A percentile compares a stretch with the other conserved stretches of the same genome.
phyloP scores from a whole-genome alignment of 2,797 vertebrate genomes.

The Sebastes reedi region DNA sequence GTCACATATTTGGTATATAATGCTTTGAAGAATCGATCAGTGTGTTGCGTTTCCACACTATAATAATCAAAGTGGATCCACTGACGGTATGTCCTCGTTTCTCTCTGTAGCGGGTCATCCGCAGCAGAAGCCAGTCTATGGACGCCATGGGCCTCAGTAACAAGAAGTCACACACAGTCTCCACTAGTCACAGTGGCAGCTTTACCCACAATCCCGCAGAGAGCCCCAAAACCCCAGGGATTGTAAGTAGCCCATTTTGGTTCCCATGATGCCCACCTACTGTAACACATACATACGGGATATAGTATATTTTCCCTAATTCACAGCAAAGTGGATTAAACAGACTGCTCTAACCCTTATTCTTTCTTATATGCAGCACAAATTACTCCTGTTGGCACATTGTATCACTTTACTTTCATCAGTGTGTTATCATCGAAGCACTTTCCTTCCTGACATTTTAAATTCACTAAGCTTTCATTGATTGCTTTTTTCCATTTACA shows the following conservation, averaged over 20 bases:
- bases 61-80: slow-evolving; percentile 32
- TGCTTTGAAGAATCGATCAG: slow-evolving; percentile 25
- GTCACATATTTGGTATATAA: not conserved
- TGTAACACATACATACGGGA: slow-evolving; percentile 15
- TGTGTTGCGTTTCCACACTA: slow-evolving; percentile 44
- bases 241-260: slow-evolving; percentile 87
- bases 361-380: slow-evolving; percentile 23
- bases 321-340: not conserved
- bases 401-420: slow-evolving; percentile 18
- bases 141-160: slow-evolving; percentile 90
- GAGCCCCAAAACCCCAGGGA: slow-evolving; percentile 89
- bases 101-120: slow-evolving; percentile 89
- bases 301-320: not conserved
- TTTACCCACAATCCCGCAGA: slow-evolving; percentile 91
- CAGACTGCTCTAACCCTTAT: not conserved
- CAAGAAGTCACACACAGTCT: slow-evolving; percentile 91
- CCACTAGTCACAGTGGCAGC: slow-evolving; percentile 93
- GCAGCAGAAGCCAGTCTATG: slow-evolving; percentile 94
- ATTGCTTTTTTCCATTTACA: slow-evolving; percentile 29
- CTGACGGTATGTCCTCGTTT: slow-evolving; percentile 81
- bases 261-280: slow-evolving; percentile 50
- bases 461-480: slow-evolving; percentile 19
- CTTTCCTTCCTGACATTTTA: slow-evolving; percentile 31
- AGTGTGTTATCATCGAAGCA: slow-evolving; percentile 17
- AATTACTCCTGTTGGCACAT: slow-evolving; percentile 30